A percentile compares a stretch with the other conserved stretches of the same genome.
phyloP scores from a whole-genome alignment of 2,797 vertebrate genomes.

The Enteromius trimaculatus region DNA sequence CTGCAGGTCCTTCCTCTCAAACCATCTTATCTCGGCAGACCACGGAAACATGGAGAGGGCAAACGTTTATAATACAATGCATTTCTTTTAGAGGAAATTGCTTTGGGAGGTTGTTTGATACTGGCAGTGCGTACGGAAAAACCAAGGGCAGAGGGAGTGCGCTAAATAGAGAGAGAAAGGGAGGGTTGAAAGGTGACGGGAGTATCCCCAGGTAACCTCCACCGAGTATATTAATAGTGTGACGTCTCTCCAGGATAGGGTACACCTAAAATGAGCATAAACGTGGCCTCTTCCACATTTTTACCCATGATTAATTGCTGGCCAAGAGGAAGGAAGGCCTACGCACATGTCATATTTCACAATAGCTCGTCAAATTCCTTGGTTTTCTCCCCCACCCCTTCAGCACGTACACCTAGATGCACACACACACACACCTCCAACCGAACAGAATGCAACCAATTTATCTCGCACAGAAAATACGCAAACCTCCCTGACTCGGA shows the following conservation, averaged over 20 bases:
- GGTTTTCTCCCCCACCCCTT: constrained; percentile 34
- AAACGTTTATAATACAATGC: constrained; percentile 36
- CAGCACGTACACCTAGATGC: constrained; percentile 36
- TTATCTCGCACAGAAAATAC: background rate
- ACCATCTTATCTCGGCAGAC: constrained; percentile 29
- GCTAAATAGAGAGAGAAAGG: background rate
- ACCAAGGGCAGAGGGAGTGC: background rate
- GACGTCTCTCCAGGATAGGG: constrained; percentile 4
- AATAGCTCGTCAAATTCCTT: constrained; percentile 63
- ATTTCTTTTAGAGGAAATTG: constrained; percentile 18
- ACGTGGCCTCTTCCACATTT: constrained; percentile 1
- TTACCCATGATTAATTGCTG: constrained; percentile 42
- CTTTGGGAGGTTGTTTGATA: constrained; percentile 24
- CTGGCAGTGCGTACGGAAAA: constrained; percentile 33
- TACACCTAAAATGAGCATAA: background rate
- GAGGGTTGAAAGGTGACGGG: background rate
- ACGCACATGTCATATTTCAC: constrained; percentile 67
- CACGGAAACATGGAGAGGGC: background rate
- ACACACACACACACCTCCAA: constrained; percentile 19
- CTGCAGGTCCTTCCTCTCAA: constrained; percentile 52
- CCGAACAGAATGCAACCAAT: background rate
- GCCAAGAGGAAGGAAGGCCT: constrained; percentile 55
- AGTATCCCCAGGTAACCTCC: constrained; percentile 31
- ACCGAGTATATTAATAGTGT: background rate
- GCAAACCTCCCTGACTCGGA: background rate